These are phyloP conservation scores for Ostrea denselamellosa DNA, from an alignment of 1,140 invertebrate genomes.

Conservation along the genomic window DNA sequence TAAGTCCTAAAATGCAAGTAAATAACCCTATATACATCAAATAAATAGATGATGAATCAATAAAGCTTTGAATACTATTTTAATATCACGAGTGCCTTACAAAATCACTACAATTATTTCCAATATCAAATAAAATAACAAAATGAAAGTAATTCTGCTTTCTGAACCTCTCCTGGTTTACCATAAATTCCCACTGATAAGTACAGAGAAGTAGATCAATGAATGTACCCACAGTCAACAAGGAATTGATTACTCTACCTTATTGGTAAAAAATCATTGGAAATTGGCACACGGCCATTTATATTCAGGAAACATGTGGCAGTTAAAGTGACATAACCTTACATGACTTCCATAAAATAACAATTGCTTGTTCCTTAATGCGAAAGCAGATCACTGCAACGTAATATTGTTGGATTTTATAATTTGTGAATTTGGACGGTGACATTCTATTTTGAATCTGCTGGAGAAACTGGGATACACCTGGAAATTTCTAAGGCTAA, in stretches of 20 bases:
- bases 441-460: slow-evolving; percentile 16
- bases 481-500: slow-evolving; percentile 22
- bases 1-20: neutral
- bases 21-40: neutral
- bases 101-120: neutral
- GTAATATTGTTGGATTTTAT: neutral
- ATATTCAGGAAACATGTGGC: slow-evolving; percentile 23
- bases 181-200: slow-evolving; percentile 7
- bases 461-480: neutral
- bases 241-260: slow-evolving; percentile 29
- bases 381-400: neutral
- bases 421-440: neutral
- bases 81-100: neutral
- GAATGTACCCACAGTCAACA: slow-evolving; percentile 13
- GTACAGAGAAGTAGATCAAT: slow-evolving; percentile 9
- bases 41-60: neutral
- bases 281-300: slow-evolving; percentile 20
- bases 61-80: neutral
- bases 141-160: slow-evolving; percentile 18
- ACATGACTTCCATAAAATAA: neutral
- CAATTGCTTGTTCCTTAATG: neutral
- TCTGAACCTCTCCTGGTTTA: slow-evolving; percentile 19
- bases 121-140: neutral
- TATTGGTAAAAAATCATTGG: slow-evolving; percentile 27
- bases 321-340: slow-evolving; percentile 38